Evolutionary conservation across 1,140 invertebrate genomes (phyloP).

Genomic region (Nebria ingens): DNA sequence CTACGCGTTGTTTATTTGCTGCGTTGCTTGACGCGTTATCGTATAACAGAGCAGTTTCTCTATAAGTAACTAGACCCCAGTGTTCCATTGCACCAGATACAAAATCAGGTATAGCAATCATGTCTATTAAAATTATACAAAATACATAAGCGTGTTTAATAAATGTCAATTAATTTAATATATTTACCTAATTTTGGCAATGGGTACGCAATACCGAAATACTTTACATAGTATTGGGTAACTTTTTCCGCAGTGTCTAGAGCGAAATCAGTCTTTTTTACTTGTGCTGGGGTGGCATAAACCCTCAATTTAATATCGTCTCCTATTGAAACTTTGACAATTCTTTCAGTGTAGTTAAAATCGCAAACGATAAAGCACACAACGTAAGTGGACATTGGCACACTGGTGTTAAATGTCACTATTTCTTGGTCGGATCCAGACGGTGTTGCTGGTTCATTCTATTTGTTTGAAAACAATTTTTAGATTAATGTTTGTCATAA

Average conservation of each 20-base stretch:
- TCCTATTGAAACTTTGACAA: slow-evolving; percentile 42
- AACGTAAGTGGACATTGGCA: slow-evolving; percentile 87
- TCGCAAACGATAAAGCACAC: slow-evolving; percentile 86
- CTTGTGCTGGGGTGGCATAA: slow-evolving; percentile 62
- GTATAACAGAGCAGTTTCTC: slow-evolving; percentile 74
- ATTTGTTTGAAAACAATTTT: no score
- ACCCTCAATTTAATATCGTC: slow-evolving; percentile 53
- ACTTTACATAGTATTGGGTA: slow-evolving; percentile 76
- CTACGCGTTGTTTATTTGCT: slow-evolving; percentile 64
- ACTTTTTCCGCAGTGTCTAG: slow-evolving; percentile 63
- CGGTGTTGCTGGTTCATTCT: no score
- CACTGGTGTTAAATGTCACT: slow-evolving; percentile 65
- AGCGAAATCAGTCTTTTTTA: slow-evolving; percentile 70
- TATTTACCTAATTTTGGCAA: slow-evolving; percentile 69
- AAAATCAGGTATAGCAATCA: slow-evolving; percentile 92
- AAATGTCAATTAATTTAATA: neutral
- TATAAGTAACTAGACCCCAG: slow-evolving; percentile 77
- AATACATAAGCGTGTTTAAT: no score
- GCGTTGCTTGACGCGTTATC: slow-evolving; percentile 57
- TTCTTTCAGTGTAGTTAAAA: slow-evolving; percentile 51
- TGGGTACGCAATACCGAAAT: slow-evolving; percentile 79
- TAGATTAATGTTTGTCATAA: no score
- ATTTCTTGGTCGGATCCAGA: slow-evolving; percentile 26
- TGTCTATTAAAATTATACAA: slow-evolving; percentile 54
- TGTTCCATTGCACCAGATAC: slow-evolving; percentile 93